phyloP scores from a whole-genome alignment of 2,113 vertebrate species.

The Butorides virescens region DNA sequence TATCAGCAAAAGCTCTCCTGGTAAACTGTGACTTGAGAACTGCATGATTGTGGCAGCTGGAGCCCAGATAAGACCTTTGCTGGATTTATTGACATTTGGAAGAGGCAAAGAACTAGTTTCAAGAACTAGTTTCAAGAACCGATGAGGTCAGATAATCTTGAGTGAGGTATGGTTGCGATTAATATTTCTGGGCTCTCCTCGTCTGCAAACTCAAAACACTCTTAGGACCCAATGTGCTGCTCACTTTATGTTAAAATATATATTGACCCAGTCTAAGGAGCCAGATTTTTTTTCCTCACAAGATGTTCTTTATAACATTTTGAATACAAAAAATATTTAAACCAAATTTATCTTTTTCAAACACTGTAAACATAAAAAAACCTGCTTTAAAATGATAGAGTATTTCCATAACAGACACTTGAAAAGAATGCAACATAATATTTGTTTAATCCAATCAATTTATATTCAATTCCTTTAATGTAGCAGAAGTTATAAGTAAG shows the following conservation, averaged over 20 bases:
- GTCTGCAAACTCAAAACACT: not conserved
- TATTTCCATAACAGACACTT: not conserved
- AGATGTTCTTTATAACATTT: not conserved
- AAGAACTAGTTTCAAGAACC: not conserved
- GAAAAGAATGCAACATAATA: not conserved
- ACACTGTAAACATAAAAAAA: not conserved
- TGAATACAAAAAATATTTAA: not conserved
- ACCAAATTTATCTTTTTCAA: not conserved
- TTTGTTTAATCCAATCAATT: constrained; percentile 4
- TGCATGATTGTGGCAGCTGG: not conserved
- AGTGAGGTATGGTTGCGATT: not conserved
- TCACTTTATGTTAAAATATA: not conserved
- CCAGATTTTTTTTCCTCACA: not conserved
- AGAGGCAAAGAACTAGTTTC: not conserved
- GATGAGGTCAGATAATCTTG: not conserved
- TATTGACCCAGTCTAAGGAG: not conserved
- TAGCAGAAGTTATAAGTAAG: not conserved
- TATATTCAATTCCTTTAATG: not conserved
- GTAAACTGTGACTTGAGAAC: not conserved
- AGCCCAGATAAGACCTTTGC: not conserved
- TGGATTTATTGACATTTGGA: not conserved
- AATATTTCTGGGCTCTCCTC: not conserved
- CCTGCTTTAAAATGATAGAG: not conserved
- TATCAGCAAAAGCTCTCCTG: not conserved
- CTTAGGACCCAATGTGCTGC: not conserved